Conservation (phyloP, 2,888 invertebrate species). For the Diarsia mendica region DNA sequence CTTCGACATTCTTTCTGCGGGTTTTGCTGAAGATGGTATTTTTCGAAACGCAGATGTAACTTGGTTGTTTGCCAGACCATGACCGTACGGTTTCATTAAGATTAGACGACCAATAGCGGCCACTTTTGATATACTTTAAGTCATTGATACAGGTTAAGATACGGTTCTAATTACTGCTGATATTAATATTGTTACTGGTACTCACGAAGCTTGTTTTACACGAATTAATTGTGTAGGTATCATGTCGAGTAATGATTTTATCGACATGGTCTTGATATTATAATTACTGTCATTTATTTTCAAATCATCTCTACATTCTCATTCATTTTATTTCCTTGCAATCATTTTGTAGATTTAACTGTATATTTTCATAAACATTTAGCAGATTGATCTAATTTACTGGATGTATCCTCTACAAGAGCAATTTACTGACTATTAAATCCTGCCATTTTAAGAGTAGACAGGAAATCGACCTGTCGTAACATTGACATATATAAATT, state of each 20-base stretch:
- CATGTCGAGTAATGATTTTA: slow-evolving; percentile 38
- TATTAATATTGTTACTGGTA: slow-evolving; percentile 51
- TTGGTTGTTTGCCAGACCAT: slow-evolving; percentile 65
- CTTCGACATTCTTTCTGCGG: slow-evolving; percentile 3
- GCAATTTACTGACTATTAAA: slow-evolving; percentile 12
- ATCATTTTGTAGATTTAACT: neutral
- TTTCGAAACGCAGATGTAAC: slow-evolving; percentile 48
- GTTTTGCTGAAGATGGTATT: neutral
- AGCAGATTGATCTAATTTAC: neutral
- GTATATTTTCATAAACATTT: neutral
- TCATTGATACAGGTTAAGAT: slow-evolving; percentile 51
- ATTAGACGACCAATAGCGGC: slow-evolving; percentile 58
- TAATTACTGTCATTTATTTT: neutral
- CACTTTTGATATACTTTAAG: slow-evolving; percentile 50
- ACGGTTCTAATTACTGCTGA: slow-evolving; percentile 53
- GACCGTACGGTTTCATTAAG: slow-evolving; percentile 70
- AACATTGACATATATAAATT: slow-evolving; percentile 46
- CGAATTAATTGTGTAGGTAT: slow-evolving; percentile 25
- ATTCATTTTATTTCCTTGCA: neutral
- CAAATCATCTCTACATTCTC: neutral
- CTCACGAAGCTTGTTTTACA: slow-evolving; percentile 47
- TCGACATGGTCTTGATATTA: slow-evolving; percentile 11
- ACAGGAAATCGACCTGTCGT: slow-evolving; percentile 41
- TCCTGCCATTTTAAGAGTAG: slow-evolving; percentile 7
- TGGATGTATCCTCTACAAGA: slow-evolving; percentile 7